These are phyloP conservation scores for Heterochromis multidens DNA, from an alignment of 2,113 vertebrate species.

Conservation along the genomic window DNA sequence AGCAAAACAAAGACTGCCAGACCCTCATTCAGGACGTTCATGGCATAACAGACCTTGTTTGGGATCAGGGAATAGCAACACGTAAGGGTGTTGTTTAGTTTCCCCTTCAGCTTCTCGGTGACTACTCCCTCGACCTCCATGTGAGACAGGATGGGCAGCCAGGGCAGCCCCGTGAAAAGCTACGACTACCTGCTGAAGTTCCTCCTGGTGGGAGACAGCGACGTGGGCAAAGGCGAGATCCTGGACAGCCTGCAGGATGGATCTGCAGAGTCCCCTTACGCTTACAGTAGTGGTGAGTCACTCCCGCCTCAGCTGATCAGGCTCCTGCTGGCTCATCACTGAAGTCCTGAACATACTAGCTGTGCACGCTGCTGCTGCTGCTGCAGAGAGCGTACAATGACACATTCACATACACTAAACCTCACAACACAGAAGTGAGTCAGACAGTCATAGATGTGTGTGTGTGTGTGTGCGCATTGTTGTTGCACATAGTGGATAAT, in stretches of 20 bases:
- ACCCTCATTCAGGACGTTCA: neutral
- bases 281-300: slow-evolving; percentile 94
- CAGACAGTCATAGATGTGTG: neutral
- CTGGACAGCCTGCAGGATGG: slow-evolving; percentile 96
- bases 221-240: slow-evolving; percentile 97
- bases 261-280: slow-evolving; percentile 92
- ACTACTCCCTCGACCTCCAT: neutral
- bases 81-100: neutral
- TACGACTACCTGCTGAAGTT: slow-evolving; percentile 98
- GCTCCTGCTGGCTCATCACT: neutral
- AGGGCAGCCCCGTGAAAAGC: slow-evolving; percentile 95
- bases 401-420: neutral
- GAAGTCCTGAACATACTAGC: slow-evolving; percentile 14
- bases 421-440: slow-evolving; percentile 1
- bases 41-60: slow-evolving; percentile 33
- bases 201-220: slow-evolving; percentile 94
- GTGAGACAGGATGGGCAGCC: slow-evolving; percentile 86
- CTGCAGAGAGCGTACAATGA: slow-evolving; percentile 12
- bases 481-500: neutral
- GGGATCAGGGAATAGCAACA: neutral
- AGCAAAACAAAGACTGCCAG: neutral
- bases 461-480: slow-evolving; percentile 13
- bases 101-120: neutral
- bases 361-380: neutral
- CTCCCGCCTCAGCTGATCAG: neutral